These are phyloP conservation scores for Diabrotica undecimpunctata DNA, from an alignment of 1,140 invertebrate species.

Conservation along the genomic window DNA sequence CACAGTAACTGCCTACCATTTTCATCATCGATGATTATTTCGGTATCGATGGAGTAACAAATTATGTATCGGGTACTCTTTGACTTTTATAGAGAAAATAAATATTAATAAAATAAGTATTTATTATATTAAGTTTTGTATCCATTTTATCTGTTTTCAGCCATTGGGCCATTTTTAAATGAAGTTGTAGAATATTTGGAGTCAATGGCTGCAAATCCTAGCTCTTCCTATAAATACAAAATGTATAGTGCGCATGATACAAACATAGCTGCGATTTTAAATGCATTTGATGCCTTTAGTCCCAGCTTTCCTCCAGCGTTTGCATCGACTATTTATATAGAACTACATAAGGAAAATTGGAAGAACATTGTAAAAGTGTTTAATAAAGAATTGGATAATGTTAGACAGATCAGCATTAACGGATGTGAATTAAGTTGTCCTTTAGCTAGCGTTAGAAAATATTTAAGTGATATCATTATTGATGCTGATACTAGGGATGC, in stretches of 20 bases:
- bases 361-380: conserved; percentile 2
- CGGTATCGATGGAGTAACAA: too few relatives aligned
- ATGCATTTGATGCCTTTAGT: conserved; percentile 6
- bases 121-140: too few relatives aligned
- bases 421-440: conserved; percentile 12
- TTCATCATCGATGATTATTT: too few relatives aligned
- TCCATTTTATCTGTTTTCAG: conserved; percentile 6
- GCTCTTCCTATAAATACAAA: background rate
- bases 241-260: conserved; percentile 10
- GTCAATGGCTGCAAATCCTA: background rate
- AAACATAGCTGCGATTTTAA: background rate
- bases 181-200: conserved; percentile 7
- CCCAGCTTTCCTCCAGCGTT: background rate
- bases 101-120: too few relatives aligned
- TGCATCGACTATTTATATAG: conserved; percentile 9
- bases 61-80: too few relatives aligned
- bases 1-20: too few relatives aligned
- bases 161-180: background rate
- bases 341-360: background rate
- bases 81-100: too few relatives aligned
- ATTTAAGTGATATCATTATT: background rate
- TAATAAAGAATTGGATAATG: conserved; percentile 3
- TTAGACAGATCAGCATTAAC: conserved; percentile 3
- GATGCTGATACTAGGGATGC: background rate
- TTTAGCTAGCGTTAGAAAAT: background rate